Base-by-base conservation (phyloP, 2,113 vertebrate genomes). In the Lota lota region DNA sequence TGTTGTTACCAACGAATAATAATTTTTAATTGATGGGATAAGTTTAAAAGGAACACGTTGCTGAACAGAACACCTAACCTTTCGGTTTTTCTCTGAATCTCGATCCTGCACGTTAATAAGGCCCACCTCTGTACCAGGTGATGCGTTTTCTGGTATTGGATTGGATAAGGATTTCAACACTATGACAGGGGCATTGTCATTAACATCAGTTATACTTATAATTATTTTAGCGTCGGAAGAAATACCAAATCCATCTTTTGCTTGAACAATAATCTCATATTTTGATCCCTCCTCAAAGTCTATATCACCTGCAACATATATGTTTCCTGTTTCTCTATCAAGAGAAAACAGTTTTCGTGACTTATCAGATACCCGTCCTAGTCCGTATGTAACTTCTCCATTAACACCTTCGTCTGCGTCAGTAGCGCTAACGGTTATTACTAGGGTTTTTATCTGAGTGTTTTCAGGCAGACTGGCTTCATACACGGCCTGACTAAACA, bases 261-360 rank as follows among this genome's bases (percentile, higher is more conserved):
- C 92, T 68, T 88, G 83, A 2, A 94, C 57, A 16, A 81, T 81
- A 8, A 95, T 22, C 74, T 95, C 93, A 88, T 91, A 89, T 0
- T 76, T 74, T 0, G 15, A 66, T 0, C 51, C 70, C 0, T 73
- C 79, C 68, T 95, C 94, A 78, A 87, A 93, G 64, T 95, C 93
- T 5, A 94, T 66, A 2, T 21, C 4, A 6, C 79, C 85, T 0
- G 4, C 68, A 0, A 88, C 80, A 59, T 54, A 59, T 59, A 95
- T 88, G 47, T 92, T 81, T 1, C 94, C 94, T 0, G 87, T 89
- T 22, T 75, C 76, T 6, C 66, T 68, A 70, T 93, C 76, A 5
- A 95, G 66, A 8, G 1, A 50, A 73, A 91, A 90, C 47, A 87
- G 74, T 1, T 71, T 75, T 18, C 73, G 67, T 3, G 70, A 77